A percentile compares a stretch with the other conserved stretches of the same genome.
These are phyloP conservation scores for Clitarchus hookeri DNA, from an alignment of 2,888 invertebrate species.

Conservation along the genomic window DNA sequence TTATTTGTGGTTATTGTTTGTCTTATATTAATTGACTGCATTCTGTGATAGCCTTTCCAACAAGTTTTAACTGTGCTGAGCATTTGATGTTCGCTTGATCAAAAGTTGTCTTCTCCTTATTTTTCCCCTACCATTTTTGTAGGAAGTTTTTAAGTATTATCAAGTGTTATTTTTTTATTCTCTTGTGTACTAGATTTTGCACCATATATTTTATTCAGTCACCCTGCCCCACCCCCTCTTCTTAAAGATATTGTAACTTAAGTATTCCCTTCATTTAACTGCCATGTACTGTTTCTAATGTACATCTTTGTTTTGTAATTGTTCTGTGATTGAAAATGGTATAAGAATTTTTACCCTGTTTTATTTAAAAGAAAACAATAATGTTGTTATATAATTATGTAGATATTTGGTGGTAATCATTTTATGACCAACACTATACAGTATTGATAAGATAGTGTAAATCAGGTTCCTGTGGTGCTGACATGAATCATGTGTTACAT, in stretches of 20 bases:
- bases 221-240: neutral
- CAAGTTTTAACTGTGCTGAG: slow-evolving; percentile 39
- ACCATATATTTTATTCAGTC: slow-evolving; percentile 24
- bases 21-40: slow-evolving; percentile 43
- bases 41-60: slow-evolving; percentile 45
- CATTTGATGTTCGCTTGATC: slow-evolving; percentile 33
- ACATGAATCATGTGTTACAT: slow-evolving; percentile 28
- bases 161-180: slow-evolving; percentile 6
- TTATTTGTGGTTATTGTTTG: slow-evolving; percentile 36
- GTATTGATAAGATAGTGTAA: slow-evolving; percentile 22
- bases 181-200: slow-evolving; percentile 28
- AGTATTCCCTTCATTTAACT: neutral
- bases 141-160: neutral
- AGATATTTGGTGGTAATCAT: neutral
- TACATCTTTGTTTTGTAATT: slow-evolving; percentile 3
- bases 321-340: neutral
- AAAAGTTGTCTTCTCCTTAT: slow-evolving; percentile 29
- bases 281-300: neutral
- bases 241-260: slow-evolving; percentile 26
- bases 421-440: slow-evolving; percentile 9
- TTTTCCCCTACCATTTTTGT: no score
- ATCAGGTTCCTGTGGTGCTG: slow-evolving; percentile 31
- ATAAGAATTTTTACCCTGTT: slow-evolving; percentile 18
- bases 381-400: slow-evolving; percentile 29
- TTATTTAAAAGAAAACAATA: slow-evolving; percentile 9